Evolutionary conservation across 1,140 invertebrate species (phyloP).

Genomic region (Trypoxylus dichotomus): DNA sequence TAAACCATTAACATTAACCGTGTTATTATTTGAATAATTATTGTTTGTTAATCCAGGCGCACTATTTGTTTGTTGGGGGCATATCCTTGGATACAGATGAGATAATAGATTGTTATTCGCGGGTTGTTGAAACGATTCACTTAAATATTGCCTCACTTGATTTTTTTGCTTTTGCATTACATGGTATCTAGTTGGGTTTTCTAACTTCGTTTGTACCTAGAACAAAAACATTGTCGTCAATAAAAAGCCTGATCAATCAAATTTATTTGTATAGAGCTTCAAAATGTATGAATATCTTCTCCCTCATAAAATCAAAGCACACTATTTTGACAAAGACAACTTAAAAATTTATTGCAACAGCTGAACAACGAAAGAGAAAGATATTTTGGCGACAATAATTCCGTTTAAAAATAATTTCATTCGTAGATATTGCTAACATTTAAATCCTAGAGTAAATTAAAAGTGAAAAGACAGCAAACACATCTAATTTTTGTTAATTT

Average conservation of each 20-base stretch:
- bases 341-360: neutral
- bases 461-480: neutral
- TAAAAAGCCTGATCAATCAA: no score
- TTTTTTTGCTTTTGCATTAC: slow-evolving; percentile 87
- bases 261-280: no score
- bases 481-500: no score
- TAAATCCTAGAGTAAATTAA: neutral
- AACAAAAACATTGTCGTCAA: slow-evolving; percentile 34
- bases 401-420: neutral
- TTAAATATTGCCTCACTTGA: slow-evolving; percentile 83
- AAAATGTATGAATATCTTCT: no score
- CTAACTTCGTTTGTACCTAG: slow-evolving; percentile 79
- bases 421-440: neutral
- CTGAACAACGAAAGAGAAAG: neutral
- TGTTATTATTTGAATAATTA: slow-evolving; percentile 28
- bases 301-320: neutral
- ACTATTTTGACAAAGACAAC: neutral
- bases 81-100: slow-evolving; percentile 41
- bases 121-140: slow-evolving; percentile 69
- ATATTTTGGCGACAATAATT: neutral
- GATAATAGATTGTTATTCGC: slow-evolving; percentile 37
- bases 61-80: slow-evolving; percentile 51
- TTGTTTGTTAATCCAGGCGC: slow-evolving; percentile 46
- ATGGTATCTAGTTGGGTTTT: slow-evolving; percentile 90
- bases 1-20: neutral